Evolutionary conservation across 2,797 vertebrate genomes (phyloP), one percentile per base, ranked within the genome.

Genomic region (Amblyopsis hoosieri): DNA sequence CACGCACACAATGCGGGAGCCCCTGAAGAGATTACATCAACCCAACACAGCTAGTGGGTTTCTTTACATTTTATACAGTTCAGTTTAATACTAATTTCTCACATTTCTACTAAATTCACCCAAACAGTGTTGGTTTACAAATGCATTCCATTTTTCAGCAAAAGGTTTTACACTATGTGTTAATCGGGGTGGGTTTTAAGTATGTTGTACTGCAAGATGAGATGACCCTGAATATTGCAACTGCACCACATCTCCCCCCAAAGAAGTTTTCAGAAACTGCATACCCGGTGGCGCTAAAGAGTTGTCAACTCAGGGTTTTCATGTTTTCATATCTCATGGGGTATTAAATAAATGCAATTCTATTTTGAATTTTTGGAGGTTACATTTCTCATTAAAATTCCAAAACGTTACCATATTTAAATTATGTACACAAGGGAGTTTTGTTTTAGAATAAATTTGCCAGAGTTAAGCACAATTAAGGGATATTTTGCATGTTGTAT

Each of bases 81-180:
- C 51, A 15, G 45, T 75, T 78, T 75, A 11, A 31, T 68, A 60
- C 84, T 78, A 72, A 84, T 75, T 72, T 82, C 50, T 57, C 47
- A 61, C 72, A 70, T 72, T 68, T 68, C 67, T 59, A 71, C 69
- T 59, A 72, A 81, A 69, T 65, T 79, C 76, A 83, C 82, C 79
- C 85, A 82, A 57, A 19, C 72, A 73, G 80, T 85, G 90, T 85
- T 86, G 84, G 86, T 89, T 89, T 87, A 90, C 80, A 84, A 87
- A 85, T 75, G 89, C 90, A 90, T 90, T 91, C 89, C 88, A 91
- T 89, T 84, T 83, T 78, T 81, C 85, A 82, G 78, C 71, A 84
- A 87, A 81, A 70, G 80, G 80, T 87, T 90, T 90, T 90, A 90
- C 89, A 87, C 76, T 80, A 76, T 74, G 62, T 65, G 15, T 82